Conservation (phyloP, 2,113 vertebrate species). For the Cyphomyrus plagiostoma region DNA sequence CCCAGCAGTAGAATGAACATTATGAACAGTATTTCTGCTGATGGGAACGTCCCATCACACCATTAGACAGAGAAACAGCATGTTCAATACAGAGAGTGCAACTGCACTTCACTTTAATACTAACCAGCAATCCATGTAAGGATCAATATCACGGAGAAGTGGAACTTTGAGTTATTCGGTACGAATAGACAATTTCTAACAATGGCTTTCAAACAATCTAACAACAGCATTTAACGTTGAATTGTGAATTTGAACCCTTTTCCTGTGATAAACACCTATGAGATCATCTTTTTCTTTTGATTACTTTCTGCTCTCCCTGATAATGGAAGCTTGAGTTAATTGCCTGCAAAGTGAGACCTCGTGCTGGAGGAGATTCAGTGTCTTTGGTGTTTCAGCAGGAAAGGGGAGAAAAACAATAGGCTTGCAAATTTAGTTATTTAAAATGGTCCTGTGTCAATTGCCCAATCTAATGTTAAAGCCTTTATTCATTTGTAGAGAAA, state of each 20-base stretch:
- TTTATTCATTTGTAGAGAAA: slow-evolving; percentile 22
- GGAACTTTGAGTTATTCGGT: not conserved
- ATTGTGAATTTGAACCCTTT: not conserved
- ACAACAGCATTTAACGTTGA: not conserved
- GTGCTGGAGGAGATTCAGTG: not conserved
- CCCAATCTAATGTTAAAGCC: not conserved
- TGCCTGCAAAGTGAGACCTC: not conserved
- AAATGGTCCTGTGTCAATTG: slow-evolving; percentile 24
- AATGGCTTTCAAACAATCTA: not conserved
- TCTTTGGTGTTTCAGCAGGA: slow-evolving; percentile 5
- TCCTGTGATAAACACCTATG: not conserved
- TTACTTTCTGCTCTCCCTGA: not conserved
- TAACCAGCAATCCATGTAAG: not conserved
- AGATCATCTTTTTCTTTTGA: not conserved
- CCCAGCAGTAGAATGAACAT: not conserved
- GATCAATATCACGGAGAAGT: not conserved
- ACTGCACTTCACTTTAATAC: not conserved
- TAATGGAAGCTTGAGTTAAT: not conserved
- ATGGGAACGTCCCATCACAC: not conserved
- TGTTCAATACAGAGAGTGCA: not conserved
- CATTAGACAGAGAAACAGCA: not conserved
- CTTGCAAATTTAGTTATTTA: slow-evolving; percentile 29
- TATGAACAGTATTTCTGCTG: not conserved
- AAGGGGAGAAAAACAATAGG: slow-evolving; percentile 3
- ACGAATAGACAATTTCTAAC: not conserved